These are phyloP conservation scores for Drosophila algonquin DNA, from an alignment of 2,888 invertebrate genomes.

Conservation along the genomic window DNA sequence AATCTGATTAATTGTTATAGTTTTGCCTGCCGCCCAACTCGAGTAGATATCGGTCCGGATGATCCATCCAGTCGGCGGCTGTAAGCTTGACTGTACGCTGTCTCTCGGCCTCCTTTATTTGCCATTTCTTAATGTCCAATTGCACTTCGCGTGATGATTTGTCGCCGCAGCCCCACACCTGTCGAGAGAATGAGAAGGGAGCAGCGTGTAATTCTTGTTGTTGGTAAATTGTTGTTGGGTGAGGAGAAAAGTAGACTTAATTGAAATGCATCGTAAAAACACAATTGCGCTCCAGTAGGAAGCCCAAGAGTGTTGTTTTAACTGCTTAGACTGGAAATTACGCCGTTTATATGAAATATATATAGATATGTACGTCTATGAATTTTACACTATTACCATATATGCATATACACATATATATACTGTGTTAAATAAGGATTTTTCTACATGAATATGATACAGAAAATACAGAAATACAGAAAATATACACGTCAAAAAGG, in stretches of 20 bases:
- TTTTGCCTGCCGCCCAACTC: constrained; percentile 93
- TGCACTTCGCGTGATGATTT: constrained; percentile 91
- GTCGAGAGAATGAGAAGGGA: constrained; percentile 23
- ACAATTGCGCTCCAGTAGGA: constrained; percentile 31
- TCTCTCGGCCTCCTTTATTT: constrained; percentile 93
- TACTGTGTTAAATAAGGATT: constrained; percentile 70
- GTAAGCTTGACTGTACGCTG: constrained; percentile 93
- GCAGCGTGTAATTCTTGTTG: constrained; percentile 63
- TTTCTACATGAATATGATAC: background rate
- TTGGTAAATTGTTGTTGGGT: constrained; percentile 60
- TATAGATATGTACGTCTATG: constrained; percentile 45
- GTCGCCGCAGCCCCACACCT: constrained; percentile 95
- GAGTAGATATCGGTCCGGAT: constrained; percentile 95
- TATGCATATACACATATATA: constrained; percentile 46
- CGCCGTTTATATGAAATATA: constrained; percentile 48
- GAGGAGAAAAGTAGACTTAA: constrained; percentile 69
- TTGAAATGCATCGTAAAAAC: constrained; percentile 45
- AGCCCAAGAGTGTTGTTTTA: constrained; percentile 31
- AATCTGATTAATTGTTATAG: constrained; percentile 87
- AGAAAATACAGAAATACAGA: constrained; percentile 1
- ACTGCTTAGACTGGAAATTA: constrained; percentile 64
- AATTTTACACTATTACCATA: constrained; percentile 61
- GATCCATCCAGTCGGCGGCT: constrained; percentile 96
- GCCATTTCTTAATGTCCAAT: constrained; percentile 95
- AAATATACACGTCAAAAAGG: constrained; percentile 17